Percentiles rank a stretch among this genome's conserved stretches.
phyloP scores from a whole-genome alignment of 2,113 vertebrate species.

The Scartelaos histophorus region DNA sequence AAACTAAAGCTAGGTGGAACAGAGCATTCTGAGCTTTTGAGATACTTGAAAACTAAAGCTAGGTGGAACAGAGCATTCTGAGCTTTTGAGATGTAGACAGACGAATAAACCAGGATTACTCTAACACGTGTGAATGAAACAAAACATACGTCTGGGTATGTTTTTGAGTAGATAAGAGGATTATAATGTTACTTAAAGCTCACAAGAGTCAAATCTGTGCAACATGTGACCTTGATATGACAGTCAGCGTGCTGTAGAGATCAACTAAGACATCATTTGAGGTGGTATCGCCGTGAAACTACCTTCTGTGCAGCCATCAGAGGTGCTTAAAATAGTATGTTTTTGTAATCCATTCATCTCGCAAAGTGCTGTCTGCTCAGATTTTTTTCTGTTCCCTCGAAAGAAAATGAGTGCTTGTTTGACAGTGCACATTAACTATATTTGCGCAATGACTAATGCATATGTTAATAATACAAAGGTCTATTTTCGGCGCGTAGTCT shows the following conservation, averaged over 20 bases:
- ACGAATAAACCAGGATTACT: too few species aligned
- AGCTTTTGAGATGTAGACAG: too few species aligned
- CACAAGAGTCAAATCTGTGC: too few species aligned
- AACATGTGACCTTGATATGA: background rate
- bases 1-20: too few species aligned
- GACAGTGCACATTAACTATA: background rate
- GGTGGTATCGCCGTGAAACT: background rate
- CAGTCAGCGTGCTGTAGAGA: constrained; percentile 5
- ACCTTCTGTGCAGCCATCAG: background rate
- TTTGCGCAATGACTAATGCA: background rate
- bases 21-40: too few species aligned
- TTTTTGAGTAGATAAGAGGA: too few species aligned
- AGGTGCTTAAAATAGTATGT: background rate
- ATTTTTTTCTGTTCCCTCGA: background rate
- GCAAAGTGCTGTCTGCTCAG: background rate
- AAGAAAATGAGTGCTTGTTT: background rate
- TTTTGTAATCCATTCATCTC: background rate
- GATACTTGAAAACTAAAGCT: too few species aligned
- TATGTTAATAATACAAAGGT: background rate
- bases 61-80: too few species aligned
- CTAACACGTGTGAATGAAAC: too few species aligned
- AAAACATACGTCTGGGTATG: too few species aligned
- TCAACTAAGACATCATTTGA: constrained; percentile 25
- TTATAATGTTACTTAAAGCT: too few species aligned
- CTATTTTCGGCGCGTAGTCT: background rate